phyloP scores from a whole-genome alignment of 2,888 invertebrate genomes.

The Eupeodes latifasciatus region DNA sequence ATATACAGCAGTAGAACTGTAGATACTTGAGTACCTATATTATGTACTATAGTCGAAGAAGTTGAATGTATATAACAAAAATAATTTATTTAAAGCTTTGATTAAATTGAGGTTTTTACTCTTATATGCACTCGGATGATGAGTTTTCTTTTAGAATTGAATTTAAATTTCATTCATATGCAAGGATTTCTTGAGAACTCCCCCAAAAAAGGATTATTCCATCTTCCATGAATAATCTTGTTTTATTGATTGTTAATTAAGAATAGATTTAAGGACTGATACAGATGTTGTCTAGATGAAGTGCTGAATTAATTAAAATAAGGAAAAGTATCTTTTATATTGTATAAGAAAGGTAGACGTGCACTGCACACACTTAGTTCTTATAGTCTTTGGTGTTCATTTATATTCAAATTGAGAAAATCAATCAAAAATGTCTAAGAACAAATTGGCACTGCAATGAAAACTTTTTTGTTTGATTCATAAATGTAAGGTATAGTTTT shows the following conservation, averaged over 20 bases:
- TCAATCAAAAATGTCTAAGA: too few relatives aligned
- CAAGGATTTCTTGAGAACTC: neutral
- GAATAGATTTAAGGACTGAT: neutral
- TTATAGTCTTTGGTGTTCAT: too few relatives aligned
- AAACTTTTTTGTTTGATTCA: too few relatives aligned
- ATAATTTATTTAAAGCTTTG: conserved; percentile 56
- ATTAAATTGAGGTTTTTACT: conserved; percentile 27
- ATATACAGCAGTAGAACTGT: neutral
- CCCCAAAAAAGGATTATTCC: neutral
- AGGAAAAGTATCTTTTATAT: neutral
- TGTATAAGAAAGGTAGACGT: too few relatives aligned
- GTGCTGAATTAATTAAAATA: neutral
- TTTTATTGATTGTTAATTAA: conserved; percentile 36
- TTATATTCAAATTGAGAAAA: too few relatives aligned
- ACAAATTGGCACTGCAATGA: too few relatives aligned
- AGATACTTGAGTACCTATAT: neutral
- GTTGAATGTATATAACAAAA: neutral
- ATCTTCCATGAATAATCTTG: conserved; percentile 20
- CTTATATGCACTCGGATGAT: conserved; percentile 1
- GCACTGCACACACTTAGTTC: too few relatives aligned
- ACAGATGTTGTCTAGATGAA: neutral
- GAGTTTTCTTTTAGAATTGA: conserved; percentile 10
- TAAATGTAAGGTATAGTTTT: too few relatives aligned
- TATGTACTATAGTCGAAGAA: neutral
- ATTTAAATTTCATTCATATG: conserved; percentile 28